These are phyloP conservation scores for Drosophila gunungcola DNA, from an alignment of 1,140 invertebrate species.

Conservation along the genomic window DNA sequence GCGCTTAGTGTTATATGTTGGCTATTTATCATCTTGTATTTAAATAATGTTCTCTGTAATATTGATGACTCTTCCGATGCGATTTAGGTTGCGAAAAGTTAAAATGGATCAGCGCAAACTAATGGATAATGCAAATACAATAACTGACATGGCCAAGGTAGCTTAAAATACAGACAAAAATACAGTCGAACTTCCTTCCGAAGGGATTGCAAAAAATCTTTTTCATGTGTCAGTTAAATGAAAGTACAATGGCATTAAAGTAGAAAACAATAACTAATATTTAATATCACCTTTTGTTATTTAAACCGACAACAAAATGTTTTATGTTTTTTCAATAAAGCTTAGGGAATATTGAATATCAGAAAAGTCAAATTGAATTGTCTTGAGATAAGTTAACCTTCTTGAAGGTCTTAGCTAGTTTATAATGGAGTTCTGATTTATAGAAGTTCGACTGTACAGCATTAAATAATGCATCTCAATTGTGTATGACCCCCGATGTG, in stretches of 20 bases:
- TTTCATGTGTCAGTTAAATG: no score
- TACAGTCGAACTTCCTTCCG: conserved; percentile 2
- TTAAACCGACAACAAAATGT: no score
- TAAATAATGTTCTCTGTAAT: conserved; percentile 56
- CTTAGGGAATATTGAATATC: no score
- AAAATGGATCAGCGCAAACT: conserved; percentile 99
- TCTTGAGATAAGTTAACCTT: no score
- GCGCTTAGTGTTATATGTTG: conserved; percentile 28
- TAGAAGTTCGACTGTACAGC: conserved; percentile 10
- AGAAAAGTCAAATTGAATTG: no score
- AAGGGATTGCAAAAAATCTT: no score
- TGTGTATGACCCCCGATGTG: neutral
- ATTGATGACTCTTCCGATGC: conserved; percentile 68
- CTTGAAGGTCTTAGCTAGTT: no score
- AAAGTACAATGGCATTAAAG: no score
- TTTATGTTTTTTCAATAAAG: neutral
- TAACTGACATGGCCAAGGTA: conserved; percentile 99
- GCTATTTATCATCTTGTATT: conserved; percentile 10
- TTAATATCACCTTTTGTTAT: no score
- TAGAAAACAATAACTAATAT: no score
- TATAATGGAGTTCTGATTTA: neutral
- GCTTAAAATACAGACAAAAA: conserved; percentile 68
- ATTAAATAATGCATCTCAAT: neutral
- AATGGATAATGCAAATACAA: conserved; percentile 99
- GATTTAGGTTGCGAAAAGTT: conserved; percentile 96